phyloP scores from a whole-genome alignment of 2,113 vertebrate genomes.

The Platichthys flesus region DNA sequence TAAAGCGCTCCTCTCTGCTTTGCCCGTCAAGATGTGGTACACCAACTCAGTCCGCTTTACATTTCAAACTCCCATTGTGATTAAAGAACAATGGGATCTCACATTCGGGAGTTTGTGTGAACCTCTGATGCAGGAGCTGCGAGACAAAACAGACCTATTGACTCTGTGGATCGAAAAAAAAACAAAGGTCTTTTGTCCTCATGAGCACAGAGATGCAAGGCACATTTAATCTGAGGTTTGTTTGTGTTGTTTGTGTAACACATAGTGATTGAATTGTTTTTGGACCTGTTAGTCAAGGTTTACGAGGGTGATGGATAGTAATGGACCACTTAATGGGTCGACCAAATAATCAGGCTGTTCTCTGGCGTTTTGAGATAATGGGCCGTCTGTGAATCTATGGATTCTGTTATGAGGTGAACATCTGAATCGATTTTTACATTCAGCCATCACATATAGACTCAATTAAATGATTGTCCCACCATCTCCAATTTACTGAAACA shows the following conservation, averaged over 20 bases:
- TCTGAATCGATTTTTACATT: background rate
- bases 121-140: constrained; percentile 12
- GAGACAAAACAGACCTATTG: constrained; percentile 53
- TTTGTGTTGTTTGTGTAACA: constrained; percentile 9
- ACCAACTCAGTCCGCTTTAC: constrained; percentile 31
- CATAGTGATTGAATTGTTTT: background rate
- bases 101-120: constrained; percentile 21
- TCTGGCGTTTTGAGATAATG: background rate
- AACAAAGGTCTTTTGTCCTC: constrained; percentile 62
- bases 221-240: constrained; percentile 29
- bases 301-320: background rate
- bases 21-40: constrained; percentile 6
- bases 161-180: constrained; percentile 29
- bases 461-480: background rate
- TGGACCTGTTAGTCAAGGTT: constrained; percentile 5
- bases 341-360: background rate
- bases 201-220: constrained; percentile 10
- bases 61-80: constrained; percentile 54
- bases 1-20: constrained; percentile 19
- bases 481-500: background rate
- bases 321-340: background rate
- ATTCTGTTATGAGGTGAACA: background rate
- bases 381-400: background rate
- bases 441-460: background rate
- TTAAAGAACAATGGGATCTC: constrained; percentile 40